A percentile compares a stretch with the other conserved stretches of the same genome.
These are phyloP conservation scores for Harlomillsia oculata DNA, from an alignment of 1,140 invertebrate species.

Conservation along the genomic window DNA sequence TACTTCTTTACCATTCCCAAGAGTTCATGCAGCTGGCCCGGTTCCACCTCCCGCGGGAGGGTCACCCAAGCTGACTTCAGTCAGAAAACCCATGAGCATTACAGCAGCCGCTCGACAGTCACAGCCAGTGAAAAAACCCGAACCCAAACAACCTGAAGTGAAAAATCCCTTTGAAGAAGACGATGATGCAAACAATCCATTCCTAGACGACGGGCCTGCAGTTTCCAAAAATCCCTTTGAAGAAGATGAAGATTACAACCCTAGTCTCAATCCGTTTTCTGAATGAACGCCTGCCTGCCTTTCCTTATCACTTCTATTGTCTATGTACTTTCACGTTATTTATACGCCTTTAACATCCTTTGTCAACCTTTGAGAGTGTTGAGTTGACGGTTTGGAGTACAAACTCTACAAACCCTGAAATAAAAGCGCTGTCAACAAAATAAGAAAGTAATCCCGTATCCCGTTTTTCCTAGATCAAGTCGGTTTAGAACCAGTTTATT, in stretches of 20 bases:
- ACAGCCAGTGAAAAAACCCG: background rate
- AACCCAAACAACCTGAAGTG: background rate
- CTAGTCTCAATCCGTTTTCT: conserved; percentile 33
- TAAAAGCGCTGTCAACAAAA: too few relatives aligned
- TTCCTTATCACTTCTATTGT: too few relatives aligned
- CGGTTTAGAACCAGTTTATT: too few relatives aligned
- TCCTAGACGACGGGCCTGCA: conserved; percentile 2
- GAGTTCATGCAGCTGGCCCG: conserved; percentile 1
- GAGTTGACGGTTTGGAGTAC: too few relatives aligned
- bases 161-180: conserved; percentile 35
- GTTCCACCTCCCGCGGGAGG: background rate
- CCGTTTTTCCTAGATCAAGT: too few relatives aligned
- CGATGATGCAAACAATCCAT: conserved; percentile 28
- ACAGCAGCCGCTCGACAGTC: background rate
- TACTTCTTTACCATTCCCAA: conserved; percentile 21
- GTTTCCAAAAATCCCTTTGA: conserved; percentile 35
- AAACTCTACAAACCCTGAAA: too few relatives aligned
- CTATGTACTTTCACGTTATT: too few relatives aligned
- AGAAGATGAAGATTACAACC: conserved; percentile 35
- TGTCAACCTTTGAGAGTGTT: too few relatives aligned
- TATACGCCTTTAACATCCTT: too few relatives aligned
- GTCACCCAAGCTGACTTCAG: background rate
- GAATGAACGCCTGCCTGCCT: conserved; percentile 14
- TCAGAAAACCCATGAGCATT: background rate
- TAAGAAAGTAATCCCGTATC: too few relatives aligned